These are phyloP conservation scores for Drosophila repleta DNA, from an alignment of 1,140 invertebrate genomes.

Conservation along the genomic window DNA sequence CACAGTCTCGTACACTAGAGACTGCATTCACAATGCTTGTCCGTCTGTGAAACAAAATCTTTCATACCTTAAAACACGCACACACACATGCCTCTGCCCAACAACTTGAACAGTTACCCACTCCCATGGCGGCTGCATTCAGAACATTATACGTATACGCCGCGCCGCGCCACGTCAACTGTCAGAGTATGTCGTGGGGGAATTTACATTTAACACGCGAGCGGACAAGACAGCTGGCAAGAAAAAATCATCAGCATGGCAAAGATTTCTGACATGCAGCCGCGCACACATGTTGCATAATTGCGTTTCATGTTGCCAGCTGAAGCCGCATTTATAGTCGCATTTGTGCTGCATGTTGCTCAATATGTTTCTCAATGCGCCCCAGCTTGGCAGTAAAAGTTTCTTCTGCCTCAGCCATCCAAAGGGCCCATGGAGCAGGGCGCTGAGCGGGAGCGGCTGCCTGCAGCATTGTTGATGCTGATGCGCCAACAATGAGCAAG, in stretches of 20 bases:
- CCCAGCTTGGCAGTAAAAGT: slow-evolving; percentile 22
- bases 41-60: slow-evolving; percentile 37
- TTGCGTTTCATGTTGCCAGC: slow-evolving; percentile 71
- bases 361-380: slow-evolving; percentile 56
- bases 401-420: neutral
- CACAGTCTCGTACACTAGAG: slow-evolving; percentile 12
- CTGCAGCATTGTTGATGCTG: slow-evolving; percentile 17
- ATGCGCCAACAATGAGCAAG: slow-evolving; percentile 16
- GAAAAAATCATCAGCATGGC: slow-evolving; percentile 26
- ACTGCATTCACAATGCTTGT: slow-evolving; percentile 28
- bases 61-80: slow-evolving; percentile 17
- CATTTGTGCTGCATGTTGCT: slow-evolving; percentile 64
- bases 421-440: neutral
- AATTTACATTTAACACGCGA: slow-evolving; percentile 21
- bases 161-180: slow-evolving; percentile 49
- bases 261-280: slow-evolving; percentile 43
- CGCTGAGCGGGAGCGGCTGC: neutral
- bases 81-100: neutral
- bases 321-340: slow-evolving; percentile 45
- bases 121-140: slow-evolving; percentile 41
- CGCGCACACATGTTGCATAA: slow-evolving; percentile 69
- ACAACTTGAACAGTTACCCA: slow-evolving; percentile 34
- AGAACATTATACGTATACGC: slow-evolving; percentile 52
- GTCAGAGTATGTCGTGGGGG: slow-evolving; percentile 19
- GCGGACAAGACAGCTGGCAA: slow-evolving; percentile 23